Evolutionary conservation across 2,888 invertebrate genomes (phyloP), one percentile per base, ranked within the genome.

Genomic region (Leptogaster cylindrica): DNA sequence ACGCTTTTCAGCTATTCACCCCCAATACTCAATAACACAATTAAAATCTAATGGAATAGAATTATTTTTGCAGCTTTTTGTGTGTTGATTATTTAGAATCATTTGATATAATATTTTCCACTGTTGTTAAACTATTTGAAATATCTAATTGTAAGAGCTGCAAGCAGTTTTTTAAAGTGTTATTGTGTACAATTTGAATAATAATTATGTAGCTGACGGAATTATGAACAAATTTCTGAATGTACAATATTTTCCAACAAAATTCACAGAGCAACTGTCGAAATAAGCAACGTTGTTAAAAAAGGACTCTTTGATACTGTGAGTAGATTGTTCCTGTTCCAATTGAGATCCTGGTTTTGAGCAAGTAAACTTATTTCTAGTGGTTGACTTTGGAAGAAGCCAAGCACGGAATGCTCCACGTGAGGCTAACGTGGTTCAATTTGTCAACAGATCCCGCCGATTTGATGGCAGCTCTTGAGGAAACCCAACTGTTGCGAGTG

Each of bases 321-420:
- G 79, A 85, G 86, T 82, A 58, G 20, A n/a, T 12, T 12, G 52
- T 10, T 25, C 48, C 25, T 46, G 20, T 23, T n/a, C 52, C n/a
- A n/a, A n/a, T n/a, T n/a, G n/a, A n/a, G n/a, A n/a, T n/a, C n/a
- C n/a, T n/a, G n/a, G n/a, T 25, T 55, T 27, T 27, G 51, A 48
- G 65, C 33, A 61, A 14, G 4, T 41, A 52, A 12, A n/a, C 31
- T 52, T 28, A 3, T 33, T 27, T 80, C 36, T 80, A 97, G 95
- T 97, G 98, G 97, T 85, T 95, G 72, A 92, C 94, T 0, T 84
- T 99, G 73, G 96, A 97, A 80, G 92, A 95, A 81, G 96, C 95
- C 6, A 96, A 95, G 79, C 93, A 95, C 76, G 98, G 98, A 4
- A 89, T 95, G 83, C 86, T 99, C 0, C 95, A 97, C 77, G 81